Base-by-base conservation (phyloP, 2,888 invertebrate genomes). In the Punctoribates punctum region DNA sequence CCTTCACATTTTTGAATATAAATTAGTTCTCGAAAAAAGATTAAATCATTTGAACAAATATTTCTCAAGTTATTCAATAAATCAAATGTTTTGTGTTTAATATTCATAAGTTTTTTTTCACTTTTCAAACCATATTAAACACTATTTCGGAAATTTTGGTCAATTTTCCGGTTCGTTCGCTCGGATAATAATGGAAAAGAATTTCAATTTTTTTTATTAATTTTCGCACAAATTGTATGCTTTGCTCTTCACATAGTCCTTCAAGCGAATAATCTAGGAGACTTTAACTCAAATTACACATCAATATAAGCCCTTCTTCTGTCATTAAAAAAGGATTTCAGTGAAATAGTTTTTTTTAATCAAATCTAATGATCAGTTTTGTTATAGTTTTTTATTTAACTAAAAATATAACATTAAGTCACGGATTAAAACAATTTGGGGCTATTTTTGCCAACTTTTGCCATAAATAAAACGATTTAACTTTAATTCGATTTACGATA, bases 91-190 rank as follows among this genome's bases (percentile, higher is more conserved):
- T 57, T 9, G 11, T 29, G 3, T 29, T 60, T 60, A 27, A 60
- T 23, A 60, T 60, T 29, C 29, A 60, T 60, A 15, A 57, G 17
- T 15, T 60, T 60, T 60, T 60, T 60, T 60, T 60, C 60, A 60
- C 60, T 60, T 29, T 60, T 60, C 29, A 60, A 60, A 27, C 27
- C 23, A 60, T 17, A 29, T 8, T 27, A 25, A 57, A 20, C 2
- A 60, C 27, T 29, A 17, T 29, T 20, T n/a, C n/a, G 51, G 4
- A 51, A 4, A n/a, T n/a, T n/a, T 51, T 48, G 1, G 5, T n/a
- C 51, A 51, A 60, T 60, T 60, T 29, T 60, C 15, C 17, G 60
- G 9, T 60, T 60, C 60, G 17, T 15, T 60, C 29, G 11, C 27
- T 20, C 15, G 60, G 23, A 60, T 60, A 60, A 60, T 60, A 23